phyloP scores from a whole-genome alignment of 2,113 vertebrate species.

The Blennius ocellaris region DNA sequence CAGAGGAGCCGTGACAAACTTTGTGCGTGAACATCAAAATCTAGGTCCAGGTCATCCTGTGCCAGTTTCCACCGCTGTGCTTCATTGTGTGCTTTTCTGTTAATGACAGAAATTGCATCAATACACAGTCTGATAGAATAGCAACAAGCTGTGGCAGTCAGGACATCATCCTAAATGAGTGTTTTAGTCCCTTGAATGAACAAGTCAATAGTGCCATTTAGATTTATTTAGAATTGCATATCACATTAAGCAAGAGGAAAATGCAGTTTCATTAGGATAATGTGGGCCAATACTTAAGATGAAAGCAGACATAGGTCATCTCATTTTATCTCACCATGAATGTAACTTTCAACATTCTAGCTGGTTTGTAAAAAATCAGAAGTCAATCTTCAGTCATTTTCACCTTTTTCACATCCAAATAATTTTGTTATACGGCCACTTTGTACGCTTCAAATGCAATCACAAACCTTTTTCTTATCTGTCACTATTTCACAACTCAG shows the following conservation, averaged over 20 bases:
- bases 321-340: neutral
- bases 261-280: neutral
- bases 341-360: neutral
- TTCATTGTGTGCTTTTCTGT: constrained; percentile 24
- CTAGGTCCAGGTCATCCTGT: neutral
- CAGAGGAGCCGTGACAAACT: constrained; percentile 24
- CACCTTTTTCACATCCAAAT: neutral
- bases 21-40: constrained; percentile 32
- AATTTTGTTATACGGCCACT: neutral
- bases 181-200: constrained; percentile 2
- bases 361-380: neutral
- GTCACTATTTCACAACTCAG: constrained; percentile 9
- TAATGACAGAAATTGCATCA: constrained; percentile 36
- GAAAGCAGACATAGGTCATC: neutral
- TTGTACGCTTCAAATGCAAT: constrained; percentile 9
- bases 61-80: constrained; percentile 19
- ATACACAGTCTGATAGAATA: constrained; percentile 27
- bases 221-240: constrained; percentile 13
- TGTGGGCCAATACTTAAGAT: neutral
- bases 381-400: neutral
- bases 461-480: constrained; percentile 9
- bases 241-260: neutral
- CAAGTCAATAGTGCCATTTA: neutral
- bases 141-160: constrained; percentile 19
- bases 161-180: no score